Evolutionary conservation across 2,888 invertebrate species (phyloP).

Genomic region (Isotomurus palustris): DNA sequence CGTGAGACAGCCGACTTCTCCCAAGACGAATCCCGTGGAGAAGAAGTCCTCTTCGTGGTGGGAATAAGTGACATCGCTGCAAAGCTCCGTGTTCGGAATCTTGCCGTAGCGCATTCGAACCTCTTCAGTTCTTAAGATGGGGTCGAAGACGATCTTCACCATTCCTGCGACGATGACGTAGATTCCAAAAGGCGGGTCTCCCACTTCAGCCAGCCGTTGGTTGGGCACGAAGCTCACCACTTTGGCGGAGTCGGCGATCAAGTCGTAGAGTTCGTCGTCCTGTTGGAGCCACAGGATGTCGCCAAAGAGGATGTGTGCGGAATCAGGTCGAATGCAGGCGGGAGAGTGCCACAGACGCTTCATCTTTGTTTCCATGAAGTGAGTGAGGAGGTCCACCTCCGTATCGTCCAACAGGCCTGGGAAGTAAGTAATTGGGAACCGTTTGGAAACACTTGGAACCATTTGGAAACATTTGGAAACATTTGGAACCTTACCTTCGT

Average conservation of each 20-base stretch:
- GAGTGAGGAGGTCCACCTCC: constrained; percentile 55
- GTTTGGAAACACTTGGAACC: background rate
- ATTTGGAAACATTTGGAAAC: background rate
- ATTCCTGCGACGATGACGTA: constrained; percentile 53
- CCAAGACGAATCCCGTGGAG: constrained; percentile 61
- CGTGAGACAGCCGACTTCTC: constrained; percentile 59
- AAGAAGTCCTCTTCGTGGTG: constrained; percentile 57
- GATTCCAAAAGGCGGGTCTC: constrained; percentile 50
- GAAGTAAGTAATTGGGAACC: background rate
- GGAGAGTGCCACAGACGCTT: constrained; percentile 50
- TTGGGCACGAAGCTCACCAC: constrained; percentile 48
- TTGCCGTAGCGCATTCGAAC: constrained; percentile 15
- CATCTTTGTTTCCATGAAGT: constrained; percentile 58
- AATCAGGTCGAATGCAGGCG: constrained; percentile 47
- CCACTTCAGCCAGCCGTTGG: constrained; percentile 48
- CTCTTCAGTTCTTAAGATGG: constrained; percentile 6
- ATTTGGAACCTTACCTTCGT: constrained; percentile 50
- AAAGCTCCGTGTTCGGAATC: constrained; percentile 48
- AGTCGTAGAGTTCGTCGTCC: constrained; percentile 46
- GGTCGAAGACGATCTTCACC: constrained; percentile 48
- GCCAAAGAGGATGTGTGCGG: constrained; percentile 5
- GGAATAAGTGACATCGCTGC: constrained; percentile 54
- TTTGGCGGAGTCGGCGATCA: constrained; percentile 47
- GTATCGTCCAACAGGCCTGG: constrained; percentile 59
- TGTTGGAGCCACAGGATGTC: constrained; percentile 48